Conservation (phyloP, 2,888 invertebrate species). For the Quadroppia sp. region DNA sequence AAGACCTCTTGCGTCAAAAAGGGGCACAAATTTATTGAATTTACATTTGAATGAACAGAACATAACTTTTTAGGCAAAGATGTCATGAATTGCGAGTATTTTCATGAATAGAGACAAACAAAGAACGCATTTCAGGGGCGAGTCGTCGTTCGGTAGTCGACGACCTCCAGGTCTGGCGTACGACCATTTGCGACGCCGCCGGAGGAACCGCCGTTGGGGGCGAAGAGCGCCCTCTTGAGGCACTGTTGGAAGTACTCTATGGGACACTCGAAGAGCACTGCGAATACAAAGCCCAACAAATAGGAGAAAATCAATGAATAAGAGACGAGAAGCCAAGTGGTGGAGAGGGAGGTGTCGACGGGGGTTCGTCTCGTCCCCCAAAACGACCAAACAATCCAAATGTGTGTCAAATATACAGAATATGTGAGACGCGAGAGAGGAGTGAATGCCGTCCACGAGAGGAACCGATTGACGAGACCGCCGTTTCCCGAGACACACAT, state of each 20-base stretch:
- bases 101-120: too few species aligned
- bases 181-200: too few species aligned
- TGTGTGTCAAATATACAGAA: slow-evolving; percentile 8
- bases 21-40: too few species aligned
- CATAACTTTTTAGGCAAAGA: too few species aligned
- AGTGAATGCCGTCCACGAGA: slow-evolving; percentile 9
- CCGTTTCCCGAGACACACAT: slow-evolving; percentile 41
- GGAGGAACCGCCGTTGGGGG: too few species aligned
- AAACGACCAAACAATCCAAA: slow-evolving; percentile 11
- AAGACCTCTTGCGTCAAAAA: too few species aligned
- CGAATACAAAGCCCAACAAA: not conserved
- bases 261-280: not conserved
- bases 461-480: slow-evolving; percentile 38
- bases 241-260: not conserved
- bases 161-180: too few species aligned
- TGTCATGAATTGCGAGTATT: too few species aligned
- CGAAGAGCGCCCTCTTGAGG: not conserved
- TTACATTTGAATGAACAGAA: too few species aligned
- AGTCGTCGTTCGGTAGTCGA: too few species aligned
- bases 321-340: not conserved
- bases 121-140: too few species aligned
- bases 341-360: not conserved
- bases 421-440: not conserved
- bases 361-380: not conserved
- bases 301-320: not conserved